Base-by-base conservation (phyloP, 2,797 vertebrate species). In the Gambusia yucatana region DNA sequence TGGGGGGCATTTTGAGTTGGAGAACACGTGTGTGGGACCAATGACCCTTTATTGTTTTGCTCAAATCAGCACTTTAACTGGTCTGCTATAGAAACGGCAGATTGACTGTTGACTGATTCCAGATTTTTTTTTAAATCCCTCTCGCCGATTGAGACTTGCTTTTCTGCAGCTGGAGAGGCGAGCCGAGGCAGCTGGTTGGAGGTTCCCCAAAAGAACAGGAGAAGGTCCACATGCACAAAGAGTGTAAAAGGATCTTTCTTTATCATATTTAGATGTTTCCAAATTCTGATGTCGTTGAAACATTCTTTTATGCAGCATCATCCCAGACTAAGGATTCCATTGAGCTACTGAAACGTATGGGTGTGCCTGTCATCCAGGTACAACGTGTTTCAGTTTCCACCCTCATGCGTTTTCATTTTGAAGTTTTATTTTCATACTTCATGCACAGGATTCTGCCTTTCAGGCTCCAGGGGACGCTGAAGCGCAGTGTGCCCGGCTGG, bases 391-490 rank as follows among this genome's bases (percentile, higher is more conserved):
- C 25, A 4, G 0, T 52, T 41, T 75, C 39, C 7, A 30, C 36
- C 36, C 41, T 61, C 47, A 25, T 9, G 39, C 7, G 41, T 41
- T 41, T 65, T 50, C 7, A 22, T 50, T 28, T n/a, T n/a, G 4
- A 1, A 14, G 1, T 55, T 11, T 55, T 22, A 25, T 57, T 55
- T 8, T 28, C 71, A 61, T 33, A 16, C 41, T 65, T 47, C 3
- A 46, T 39, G 14, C 11, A 20, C 65, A 43, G 61, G 0, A 41
- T 73, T 63, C 28, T 46, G 20, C 69, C 43, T 63, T 16, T 28
- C 77, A 97, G 97, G 97, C 97, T 73, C 94, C 96, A 3, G 93
- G 93, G n/a, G 97, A 97, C 4, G 96, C 95, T 8, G 97, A 97
- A 82, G 96, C 96, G 0, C 85, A 93, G 17, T 97, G 97, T 6